Evolutionary conservation across 2,113 vertebrate genomes (phyloP).

Genomic region (Crypturellus undulatus): DNA sequence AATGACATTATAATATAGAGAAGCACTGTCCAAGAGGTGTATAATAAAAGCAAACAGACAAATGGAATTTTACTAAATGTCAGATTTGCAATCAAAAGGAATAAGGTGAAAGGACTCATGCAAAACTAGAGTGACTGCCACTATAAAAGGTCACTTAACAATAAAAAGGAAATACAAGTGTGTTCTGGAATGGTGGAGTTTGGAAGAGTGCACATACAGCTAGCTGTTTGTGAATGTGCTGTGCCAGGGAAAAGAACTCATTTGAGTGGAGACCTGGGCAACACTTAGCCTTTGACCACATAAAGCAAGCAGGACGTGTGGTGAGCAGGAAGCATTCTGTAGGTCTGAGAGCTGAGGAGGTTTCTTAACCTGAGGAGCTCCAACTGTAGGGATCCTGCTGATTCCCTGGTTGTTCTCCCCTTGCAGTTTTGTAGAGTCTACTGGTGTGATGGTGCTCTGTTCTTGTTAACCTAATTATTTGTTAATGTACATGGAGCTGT

Average conservation of each 20-base stretch:
- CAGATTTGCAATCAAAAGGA: not conserved
- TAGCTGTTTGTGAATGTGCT: not conserved
- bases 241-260: not conserved
- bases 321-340: not conserved
- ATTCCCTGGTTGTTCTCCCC: not conserved
- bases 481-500: not conserved
- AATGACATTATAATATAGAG: not conserved
- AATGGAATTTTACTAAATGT: not conserved
- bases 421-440: not conserved
- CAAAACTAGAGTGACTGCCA: not conserved
- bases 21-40: not conserved
- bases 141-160: not conserved
- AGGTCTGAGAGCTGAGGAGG: not conserved
- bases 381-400: not conserved
- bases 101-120: not conserved
- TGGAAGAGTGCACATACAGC: not conserved
- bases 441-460: not conserved
- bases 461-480: not conserved
- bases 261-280: not conserved
- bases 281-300: not conserved
- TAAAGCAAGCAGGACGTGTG: not conserved
- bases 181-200: not conserved
- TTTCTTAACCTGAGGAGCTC: not conserved
- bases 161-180: not conserved
- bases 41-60: not conserved